Evolutionary conservation across 1,140 invertebrate genomes (phyloP), one percentile per base, ranked within the genome.

Genomic region (Dendrolimus kikuchii): DNA sequence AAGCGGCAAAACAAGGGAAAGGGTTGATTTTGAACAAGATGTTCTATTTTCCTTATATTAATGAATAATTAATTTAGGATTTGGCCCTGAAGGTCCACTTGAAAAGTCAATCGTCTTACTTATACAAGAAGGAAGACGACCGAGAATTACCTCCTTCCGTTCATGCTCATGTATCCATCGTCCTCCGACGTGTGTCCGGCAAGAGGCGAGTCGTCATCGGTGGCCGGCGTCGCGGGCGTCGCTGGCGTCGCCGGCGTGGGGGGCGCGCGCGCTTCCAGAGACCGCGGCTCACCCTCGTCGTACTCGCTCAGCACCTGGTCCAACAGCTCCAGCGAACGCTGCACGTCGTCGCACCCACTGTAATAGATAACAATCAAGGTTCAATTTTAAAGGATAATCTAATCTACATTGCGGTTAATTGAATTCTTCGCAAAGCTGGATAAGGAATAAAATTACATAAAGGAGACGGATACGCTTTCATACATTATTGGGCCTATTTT

Each of bases 161-260:
- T 95, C 90, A 95, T 94, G 86, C 93, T 95, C 93, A 95, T 95
- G 84, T 95, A 95, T 79, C 93, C 94, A 90, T 95, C 94, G 90
- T 95, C 94, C 81, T 95, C 94, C 42, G 93, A 95, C 77, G 94
- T 93, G 79, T 94, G 93, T 59, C 91, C 93, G 74, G 90, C 90
- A 88, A 92, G 90, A 67, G 91, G 93, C 72, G 92, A 91, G 74
- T 91, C 92, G 85, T 93, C 92, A 88, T 93, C 92, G 38, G 77
- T 86, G 72, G 73, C 87, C 8, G 77, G 77, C 7, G 73, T 77
- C 46, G 73, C 88, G 68, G 74, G 88, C 62, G 86, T 89, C 69
- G 87, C 86, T 57, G 78, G 86, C 62, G 72, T 88, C 62, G 59
- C 75, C 42, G 73, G 76, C 51, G 74, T 78, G 38, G 69, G 71